Evolutionary conservation across 1,140 invertebrate genomes (phyloP), one percentile per base, ranked within the genome.

Genomic region (Latrodectus geometricus): DNA sequence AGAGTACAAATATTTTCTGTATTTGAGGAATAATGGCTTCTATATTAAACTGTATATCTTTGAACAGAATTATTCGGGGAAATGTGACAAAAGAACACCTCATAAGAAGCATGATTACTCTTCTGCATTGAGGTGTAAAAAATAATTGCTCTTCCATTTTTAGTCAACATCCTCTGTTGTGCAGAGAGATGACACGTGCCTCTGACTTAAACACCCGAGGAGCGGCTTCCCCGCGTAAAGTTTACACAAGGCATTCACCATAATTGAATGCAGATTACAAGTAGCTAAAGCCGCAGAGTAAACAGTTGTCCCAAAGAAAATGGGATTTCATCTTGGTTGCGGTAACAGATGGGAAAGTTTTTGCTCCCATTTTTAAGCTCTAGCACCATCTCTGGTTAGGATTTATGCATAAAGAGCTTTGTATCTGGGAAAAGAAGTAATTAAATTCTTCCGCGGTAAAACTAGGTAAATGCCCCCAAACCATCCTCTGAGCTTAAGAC

Each of bases 261-360:
- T 83, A 83, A 83, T 83, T 83, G 81, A 83, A 83, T 83, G 81
- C 81, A 83, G 81, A 83, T 83, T 83, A 83, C 72, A 70, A 20
- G 14, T n/a, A 56, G 69, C 66, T 15, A 75, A 83, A 83, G 81
- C 81, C 81, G 72, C 56, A 75, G 81, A 15, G 72, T 83, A 83
- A 83, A 83, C 81, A 83, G 81, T 83, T 83, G 72, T 83, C 81
- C 54, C 81, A 83, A 83, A 83, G 81, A 83, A 83, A 83, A 83
- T 83, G 81, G 81, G 81, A 83, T 83, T 83, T 75, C 52, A 74
- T 74, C 72, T 52, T 20, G 20, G 80, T 23, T 83, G 81, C 76
- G 23, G 76, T 50, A 78, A 78, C 76, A 78, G 76, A 78, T 78
- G 76, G 76, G 76, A 66, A 15, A 78, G 76, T 78, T 78, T 78